Evolutionary conservation across 2,888 invertebrate species (phyloP).

Genomic region (Chalcosyrphus nemorum): DNA sequence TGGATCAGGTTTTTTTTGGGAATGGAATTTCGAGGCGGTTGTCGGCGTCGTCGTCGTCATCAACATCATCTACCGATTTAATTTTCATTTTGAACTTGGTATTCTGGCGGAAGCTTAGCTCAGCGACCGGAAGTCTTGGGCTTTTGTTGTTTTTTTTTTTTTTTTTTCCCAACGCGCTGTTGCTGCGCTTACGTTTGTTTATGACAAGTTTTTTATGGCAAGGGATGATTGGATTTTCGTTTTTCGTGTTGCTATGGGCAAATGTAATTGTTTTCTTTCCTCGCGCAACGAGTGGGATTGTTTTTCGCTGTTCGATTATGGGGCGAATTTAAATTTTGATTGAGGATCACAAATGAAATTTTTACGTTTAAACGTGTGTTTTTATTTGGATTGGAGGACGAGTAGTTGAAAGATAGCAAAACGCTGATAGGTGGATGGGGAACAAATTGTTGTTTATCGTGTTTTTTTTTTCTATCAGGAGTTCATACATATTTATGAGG

Average conservation of each 20-base stretch:
- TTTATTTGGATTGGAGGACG: background rate
- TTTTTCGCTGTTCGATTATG: conserved; percentile 11
- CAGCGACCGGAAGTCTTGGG: conserved; percentile 45
- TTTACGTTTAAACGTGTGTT: background rate
- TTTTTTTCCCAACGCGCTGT: too few species aligned
- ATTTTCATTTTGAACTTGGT: conserved; percentile 50
- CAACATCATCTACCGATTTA: too few species aligned
- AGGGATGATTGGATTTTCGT: conserved; percentile 47
- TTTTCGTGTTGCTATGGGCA: background rate
- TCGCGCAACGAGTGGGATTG: background rate
- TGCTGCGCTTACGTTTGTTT: conserved; percentile 28
- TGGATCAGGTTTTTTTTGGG: background rate
- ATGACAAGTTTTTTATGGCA: conserved; percentile 49
- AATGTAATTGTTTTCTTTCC: conserved; percentile 26
- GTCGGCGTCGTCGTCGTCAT: conserved; percentile 35
- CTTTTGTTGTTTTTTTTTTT: too few species aligned
- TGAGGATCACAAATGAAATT: background rate
- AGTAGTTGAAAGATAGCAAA: background rate
- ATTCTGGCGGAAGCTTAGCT: conserved; percentile 23
- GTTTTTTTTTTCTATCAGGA: background rate
- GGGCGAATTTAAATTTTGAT: conserved; percentile 6
- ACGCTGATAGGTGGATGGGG: background rate
- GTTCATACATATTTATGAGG: too few species aligned
- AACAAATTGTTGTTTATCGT: background rate
- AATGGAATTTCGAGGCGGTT: background rate